phyloP scores from a whole-genome alignment of 1,140 invertebrate genomes.

The Apis florea region DNA sequence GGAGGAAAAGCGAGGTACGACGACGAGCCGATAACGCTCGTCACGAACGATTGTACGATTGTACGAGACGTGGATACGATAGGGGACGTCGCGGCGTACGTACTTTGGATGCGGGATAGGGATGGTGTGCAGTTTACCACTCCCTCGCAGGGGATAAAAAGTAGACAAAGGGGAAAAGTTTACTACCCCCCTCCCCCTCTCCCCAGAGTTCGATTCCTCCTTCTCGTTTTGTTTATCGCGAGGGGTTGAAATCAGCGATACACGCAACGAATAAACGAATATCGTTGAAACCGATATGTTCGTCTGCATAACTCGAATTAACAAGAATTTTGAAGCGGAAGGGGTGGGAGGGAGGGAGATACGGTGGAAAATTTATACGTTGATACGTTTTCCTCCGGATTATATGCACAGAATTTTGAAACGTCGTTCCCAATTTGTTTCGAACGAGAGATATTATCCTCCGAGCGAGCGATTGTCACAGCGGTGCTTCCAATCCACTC shows the following conservation, averaged over 20 bases:
- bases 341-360: too few species aligned
- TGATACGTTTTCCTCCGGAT: not conserved
- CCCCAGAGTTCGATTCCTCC: too few species aligned
- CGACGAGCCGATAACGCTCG: not conserved
- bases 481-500: not conserved
- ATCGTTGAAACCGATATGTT: too few species aligned
- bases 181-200: too few species aligned
- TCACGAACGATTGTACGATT: not conserved
- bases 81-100: too few species aligned
- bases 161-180: not conserved
- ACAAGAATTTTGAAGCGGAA: not conserved
- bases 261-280: not conserved
- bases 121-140: too few species aligned
- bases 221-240: not conserved
- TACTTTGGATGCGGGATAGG: not conserved
- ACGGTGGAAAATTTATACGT: not conserved
- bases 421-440: conserved; percentile 5
- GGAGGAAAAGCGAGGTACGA: not conserved
- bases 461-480: not conserved
- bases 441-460: not conserved
- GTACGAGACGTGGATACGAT: too few species aligned
- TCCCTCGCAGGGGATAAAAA: not conserved
- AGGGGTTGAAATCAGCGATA: not conserved
- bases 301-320: not conserved
- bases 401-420: too few species aligned